Percentiles rank a stretch among this genome's conserved stretches.
Conservation (phyloP, 2,888 invertebrate genomes). For the Craniophora ligustri region DNA sequence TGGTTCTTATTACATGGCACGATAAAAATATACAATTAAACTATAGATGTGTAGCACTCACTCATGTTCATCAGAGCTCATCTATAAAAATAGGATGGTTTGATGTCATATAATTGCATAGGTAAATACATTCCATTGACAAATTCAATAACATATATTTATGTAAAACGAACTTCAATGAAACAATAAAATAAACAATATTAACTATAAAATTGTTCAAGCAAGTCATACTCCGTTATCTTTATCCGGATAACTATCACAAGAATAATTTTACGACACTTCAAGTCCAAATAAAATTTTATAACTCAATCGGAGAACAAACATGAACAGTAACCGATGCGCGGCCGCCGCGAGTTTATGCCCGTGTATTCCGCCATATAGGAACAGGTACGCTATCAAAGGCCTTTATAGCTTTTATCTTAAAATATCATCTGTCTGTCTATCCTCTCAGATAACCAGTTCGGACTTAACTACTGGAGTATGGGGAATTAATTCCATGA, state of each 20-base stretch:
- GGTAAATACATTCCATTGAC: too few species aligned
- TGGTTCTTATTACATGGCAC: too few species aligned
- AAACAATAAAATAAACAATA: too few species aligned
- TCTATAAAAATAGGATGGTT: too few species aligned
- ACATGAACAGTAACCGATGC: background rate
- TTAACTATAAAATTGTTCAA: too few species aligned
- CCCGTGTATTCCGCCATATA: slow-evolving; percentile 5
- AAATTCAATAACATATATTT: too few species aligned
- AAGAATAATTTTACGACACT: background rate
- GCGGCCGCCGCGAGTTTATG: background rate
- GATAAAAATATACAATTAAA: too few species aligned
- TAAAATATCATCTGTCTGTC: slow-evolving; percentile 70
- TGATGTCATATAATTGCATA: too few species aligned
- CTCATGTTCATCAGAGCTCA: too few species aligned
- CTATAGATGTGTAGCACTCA: too few species aligned
- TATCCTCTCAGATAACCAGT: slow-evolving; percentile 15
- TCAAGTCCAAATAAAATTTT: background rate
- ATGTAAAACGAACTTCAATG: too few species aligned
- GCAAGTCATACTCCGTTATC: too few species aligned
- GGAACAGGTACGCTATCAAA: slow-evolving; percentile 46
- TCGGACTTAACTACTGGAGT: slow-evolving; percentile 57
- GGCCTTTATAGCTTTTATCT: slow-evolving; percentile 70
- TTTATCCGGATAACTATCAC: background rate
- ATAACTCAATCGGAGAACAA: background rate
- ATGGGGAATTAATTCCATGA: slow-evolving; percentile 64